phyloP scores from a whole-genome alignment of 2,888 invertebrate genomes.

The Agrotis puta region DNA sequence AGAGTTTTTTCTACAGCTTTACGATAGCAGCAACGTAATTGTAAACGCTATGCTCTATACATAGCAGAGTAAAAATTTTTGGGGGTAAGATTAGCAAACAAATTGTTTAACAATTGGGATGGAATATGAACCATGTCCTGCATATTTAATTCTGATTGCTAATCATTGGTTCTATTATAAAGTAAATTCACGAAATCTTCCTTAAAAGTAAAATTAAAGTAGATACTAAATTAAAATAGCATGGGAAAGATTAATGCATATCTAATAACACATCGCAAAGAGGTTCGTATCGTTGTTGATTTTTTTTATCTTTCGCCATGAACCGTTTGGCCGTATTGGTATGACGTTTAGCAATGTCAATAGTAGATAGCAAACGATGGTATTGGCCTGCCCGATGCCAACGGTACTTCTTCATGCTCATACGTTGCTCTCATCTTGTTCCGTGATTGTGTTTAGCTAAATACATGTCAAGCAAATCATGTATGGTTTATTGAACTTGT shows the following conservation, averaged over 20 bases:
- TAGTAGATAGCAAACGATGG: slow-evolving; percentile 71
- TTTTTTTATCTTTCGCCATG: slow-evolving; percentile 59
- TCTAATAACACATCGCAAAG: slow-evolving; percentile 12
- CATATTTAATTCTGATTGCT: too few relatives aligned
- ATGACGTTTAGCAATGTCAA: slow-evolving; percentile 75
- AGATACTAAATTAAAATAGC: background rate
- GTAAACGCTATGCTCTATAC: background rate
- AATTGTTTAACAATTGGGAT: background rate
- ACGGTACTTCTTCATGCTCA: slow-evolving; percentile 78
- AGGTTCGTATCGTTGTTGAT: slow-evolving; percentile 39
- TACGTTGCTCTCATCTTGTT: slow-evolving; percentile 66
- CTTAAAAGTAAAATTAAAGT: background rate
- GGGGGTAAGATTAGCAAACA: background rate
- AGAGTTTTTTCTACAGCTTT: too few relatives aligned
- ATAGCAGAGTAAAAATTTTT: background rate
- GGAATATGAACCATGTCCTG: too few relatives aligned
- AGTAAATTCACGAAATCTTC: background rate
- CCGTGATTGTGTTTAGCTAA: slow-evolving; percentile 66
- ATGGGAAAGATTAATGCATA: slow-evolving; percentile 18
- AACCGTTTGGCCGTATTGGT: slow-evolving; percentile 66
- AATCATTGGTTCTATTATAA: too few relatives aligned
- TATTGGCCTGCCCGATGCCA: slow-evolving; percentile 74
- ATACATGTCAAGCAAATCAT: slow-evolving; percentile 64
- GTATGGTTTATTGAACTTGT: slow-evolving; percentile 63
- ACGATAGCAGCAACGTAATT: too few relatives aligned